phyloP scores from a whole-genome alignment of 2,888 invertebrate genomes.

The Nemotelus nigrinus region DNA sequence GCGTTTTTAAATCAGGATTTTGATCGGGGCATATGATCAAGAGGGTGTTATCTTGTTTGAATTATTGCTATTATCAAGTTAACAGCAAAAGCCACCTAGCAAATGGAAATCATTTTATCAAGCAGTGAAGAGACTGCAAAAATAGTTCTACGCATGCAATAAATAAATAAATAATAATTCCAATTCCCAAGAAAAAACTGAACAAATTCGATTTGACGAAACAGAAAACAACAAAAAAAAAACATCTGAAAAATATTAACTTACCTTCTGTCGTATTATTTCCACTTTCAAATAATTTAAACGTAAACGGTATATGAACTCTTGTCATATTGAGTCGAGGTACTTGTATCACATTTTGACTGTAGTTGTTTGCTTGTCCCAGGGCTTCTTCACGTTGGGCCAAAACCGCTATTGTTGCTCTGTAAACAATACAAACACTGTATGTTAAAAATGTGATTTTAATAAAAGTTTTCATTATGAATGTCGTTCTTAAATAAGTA shows the following conservation, averaged over 20 bases:
- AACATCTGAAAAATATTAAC: neutral
- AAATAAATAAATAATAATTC: no score
- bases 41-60: no score
- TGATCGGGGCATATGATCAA: no score
- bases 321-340: constrained; percentile 85
- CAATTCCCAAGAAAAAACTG: no score
- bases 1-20: no score
- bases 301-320: constrained; percentile 84
- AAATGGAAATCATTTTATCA: no score
- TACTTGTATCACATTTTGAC: constrained; percentile 50
- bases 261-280: constrained; percentile 77
- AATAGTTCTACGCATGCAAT: no score
- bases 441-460: neutral
- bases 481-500: no score
- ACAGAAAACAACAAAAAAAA: neutral
- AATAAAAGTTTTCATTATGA: neutral
- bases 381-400: constrained; percentile 47
- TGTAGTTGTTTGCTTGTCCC: constrained; percentile 39
- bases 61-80: no score
- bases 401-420: constrained; percentile 47
- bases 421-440: constrained; percentile 31
- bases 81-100: no score
- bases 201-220: neutral
- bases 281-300: constrained; percentile 77
- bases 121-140: no score